Conservation (phyloP, 2,797 vertebrate species). For the Gorsachius magnificus region DNA sequence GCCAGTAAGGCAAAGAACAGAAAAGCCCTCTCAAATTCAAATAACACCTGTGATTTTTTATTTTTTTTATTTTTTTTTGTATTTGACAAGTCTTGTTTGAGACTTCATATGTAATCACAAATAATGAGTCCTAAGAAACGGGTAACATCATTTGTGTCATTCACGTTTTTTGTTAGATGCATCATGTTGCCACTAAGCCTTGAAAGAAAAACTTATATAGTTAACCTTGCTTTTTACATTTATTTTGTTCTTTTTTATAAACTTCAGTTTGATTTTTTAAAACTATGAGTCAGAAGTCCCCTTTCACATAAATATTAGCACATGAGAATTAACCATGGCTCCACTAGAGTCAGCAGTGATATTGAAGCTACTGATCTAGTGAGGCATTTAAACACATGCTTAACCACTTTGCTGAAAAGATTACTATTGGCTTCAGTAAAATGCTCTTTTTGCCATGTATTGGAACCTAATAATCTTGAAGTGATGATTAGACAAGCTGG, state of each 20-base stretch:
- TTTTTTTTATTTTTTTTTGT: neutral
- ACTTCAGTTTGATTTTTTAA: neutral
- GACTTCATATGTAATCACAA: neutral
- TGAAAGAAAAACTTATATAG: neutral
- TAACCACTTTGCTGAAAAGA: neutral
- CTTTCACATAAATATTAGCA: neutral
- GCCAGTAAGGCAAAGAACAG: neutral
- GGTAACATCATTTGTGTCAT: neutral
- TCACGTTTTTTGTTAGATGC: neutral
- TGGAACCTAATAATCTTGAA: neutral
- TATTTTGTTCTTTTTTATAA: neutral
- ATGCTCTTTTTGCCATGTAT: neutral
- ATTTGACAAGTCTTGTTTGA: neutral
- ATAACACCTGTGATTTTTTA: neutral
- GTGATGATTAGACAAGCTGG: neutral
- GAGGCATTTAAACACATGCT: neutral
- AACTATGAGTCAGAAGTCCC: neutral
- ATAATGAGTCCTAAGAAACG: neutral
- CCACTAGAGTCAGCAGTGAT: neutral
- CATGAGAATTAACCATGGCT: neutral
- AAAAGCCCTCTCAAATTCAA: neutral
- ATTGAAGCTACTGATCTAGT: neutral
- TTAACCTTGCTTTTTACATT: neutral
- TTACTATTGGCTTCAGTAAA: neutral
- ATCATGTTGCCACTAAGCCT: neutral